Evolutionary conservation across 2,888 invertebrate genomes (phyloP).

Genomic region (Ectropis crepuscularia): DNA sequence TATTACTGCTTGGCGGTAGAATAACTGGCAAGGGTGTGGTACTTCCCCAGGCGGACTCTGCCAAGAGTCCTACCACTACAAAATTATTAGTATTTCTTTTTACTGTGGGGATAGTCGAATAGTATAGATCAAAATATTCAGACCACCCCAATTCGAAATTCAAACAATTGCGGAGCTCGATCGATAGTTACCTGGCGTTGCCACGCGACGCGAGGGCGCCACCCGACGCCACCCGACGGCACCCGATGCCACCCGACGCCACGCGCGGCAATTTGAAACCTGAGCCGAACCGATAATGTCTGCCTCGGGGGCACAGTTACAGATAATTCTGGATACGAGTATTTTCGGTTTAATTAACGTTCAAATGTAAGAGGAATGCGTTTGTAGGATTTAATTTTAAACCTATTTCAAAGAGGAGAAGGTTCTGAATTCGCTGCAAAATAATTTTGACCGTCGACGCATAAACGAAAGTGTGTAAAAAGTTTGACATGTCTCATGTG

Average conservation of each 20-base stretch:
- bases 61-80: no score
- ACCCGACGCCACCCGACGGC: slow-evolving; percentile 67
- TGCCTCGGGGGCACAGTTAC: slow-evolving; percentile 68
- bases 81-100: no score
- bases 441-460: no score
- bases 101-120: no score
- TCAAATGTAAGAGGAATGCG: slow-evolving; percentile 17
- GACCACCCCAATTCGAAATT: background rate
- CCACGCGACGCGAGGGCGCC: slow-evolving; percentile 77
- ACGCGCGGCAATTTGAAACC: slow-evolving; percentile 83
- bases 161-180: slow-evolving; percentile 43
- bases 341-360: slow-evolving; percentile 41
- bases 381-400: slow-evolving; percentile 15
- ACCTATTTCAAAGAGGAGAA: background rate
- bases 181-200: slow-evolving; percentile 82
- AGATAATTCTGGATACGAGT: slow-evolving; percentile 65
- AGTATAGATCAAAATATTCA: no score
- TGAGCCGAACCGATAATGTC: slow-evolving; percentile 80
- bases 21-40: no score
- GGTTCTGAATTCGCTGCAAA: no score
- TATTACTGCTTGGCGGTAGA: no score
- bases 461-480: no score
- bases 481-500: no score
- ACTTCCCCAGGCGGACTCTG: no score
- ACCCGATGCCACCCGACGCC: slow-evolving; percentile 47